Evolutionary conservation across 2,888 invertebrate genomes (phyloP).

Genomic region (Bruchidius siliquastri): DNA sequence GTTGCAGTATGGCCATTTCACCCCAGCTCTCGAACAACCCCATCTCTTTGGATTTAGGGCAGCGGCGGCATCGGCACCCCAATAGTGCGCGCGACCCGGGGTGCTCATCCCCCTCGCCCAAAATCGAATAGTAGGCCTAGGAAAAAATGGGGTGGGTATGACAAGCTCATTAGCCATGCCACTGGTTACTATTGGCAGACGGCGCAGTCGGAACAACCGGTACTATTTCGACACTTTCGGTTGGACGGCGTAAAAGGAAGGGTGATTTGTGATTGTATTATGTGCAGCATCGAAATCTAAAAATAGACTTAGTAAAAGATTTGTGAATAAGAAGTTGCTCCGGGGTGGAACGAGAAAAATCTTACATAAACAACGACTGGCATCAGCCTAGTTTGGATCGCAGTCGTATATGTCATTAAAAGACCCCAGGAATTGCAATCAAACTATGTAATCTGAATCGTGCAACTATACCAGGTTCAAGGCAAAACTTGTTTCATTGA

Average conservation of each 20-base stretch:
- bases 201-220: neutral
- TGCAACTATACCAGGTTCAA: too few species aligned
- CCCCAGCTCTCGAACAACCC: neutral
- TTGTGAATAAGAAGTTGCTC: too few species aligned
- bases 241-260: neutral
- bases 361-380: too few species aligned
- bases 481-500: too few species aligned
- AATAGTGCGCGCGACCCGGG: neutral
- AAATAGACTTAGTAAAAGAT: too few species aligned
- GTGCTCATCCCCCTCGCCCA: conserved; percentile 12
- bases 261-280: neutral
- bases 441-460: too few species aligned
- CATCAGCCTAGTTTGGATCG: too few species aligned
- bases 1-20: neutral
- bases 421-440: too few species aligned
- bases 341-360: too few species aligned
- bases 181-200: neutral
- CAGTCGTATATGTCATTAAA: too few species aligned
- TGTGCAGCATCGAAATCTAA: too few species aligned
- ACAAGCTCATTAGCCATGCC: neutral
- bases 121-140: conserved; percentile 22
- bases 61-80: neutral
- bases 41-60: neutral
- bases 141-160: conserved; percentile 22
- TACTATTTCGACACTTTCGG: neutral